Evolutionary conservation across 2,113 vertebrate species (phyloP).

Genomic region (Triplophysa siluroides): DNA sequence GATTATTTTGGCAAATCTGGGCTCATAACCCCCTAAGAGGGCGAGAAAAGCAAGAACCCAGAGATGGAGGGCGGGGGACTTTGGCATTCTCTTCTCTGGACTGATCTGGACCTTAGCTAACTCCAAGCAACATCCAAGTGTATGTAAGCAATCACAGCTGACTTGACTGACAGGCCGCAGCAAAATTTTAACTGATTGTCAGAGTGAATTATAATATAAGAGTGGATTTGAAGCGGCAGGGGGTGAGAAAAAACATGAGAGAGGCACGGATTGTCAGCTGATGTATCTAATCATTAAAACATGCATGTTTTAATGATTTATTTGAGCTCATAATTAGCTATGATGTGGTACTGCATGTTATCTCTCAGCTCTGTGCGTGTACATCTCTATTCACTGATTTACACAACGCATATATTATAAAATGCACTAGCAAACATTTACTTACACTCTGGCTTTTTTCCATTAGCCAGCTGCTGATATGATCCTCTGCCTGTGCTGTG

Average conservation of each 20-base stretch:
- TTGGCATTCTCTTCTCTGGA: background rate
- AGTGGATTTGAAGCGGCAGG: background rate
- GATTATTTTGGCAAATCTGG: constrained; percentile 32
- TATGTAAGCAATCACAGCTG: constrained; percentile 57
- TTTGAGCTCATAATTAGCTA: constrained; percentile 7
- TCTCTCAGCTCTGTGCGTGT: constrained; percentile 29
- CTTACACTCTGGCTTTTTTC: constrained; percentile 6
- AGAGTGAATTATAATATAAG: constrained; percentile 44
- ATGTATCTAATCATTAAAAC: constrained; percentile 21
- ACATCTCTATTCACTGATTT: constrained; percentile 30
- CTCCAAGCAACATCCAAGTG: constrained; percentile 45
- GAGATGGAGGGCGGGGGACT: background rate
- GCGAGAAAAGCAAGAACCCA: background rate
- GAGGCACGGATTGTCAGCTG: background rate
- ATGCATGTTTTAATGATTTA: constrained; percentile 34
- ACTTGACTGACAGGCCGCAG: constrained; percentile 48
- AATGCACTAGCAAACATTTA: constrained; percentile 14
- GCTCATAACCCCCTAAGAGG: constrained; percentile 7
- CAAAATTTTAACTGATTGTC: constrained; percentile 51
- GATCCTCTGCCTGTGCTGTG: constrained; percentile 8
- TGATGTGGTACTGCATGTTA: constrained; percentile 13
- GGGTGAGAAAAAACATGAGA: constrained; percentile 31
- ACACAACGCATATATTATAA: constrained; percentile 22
- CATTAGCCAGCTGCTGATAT: constrained; percentile 28
- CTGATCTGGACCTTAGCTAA: constrained; percentile 46